A percentile compares a stretch with the other conserved stretches of the same genome.
These are phyloP conservation scores for Unio delphinus DNA, from an alignment of 2,888 invertebrate genomes.

Conservation along the genomic window DNA sequence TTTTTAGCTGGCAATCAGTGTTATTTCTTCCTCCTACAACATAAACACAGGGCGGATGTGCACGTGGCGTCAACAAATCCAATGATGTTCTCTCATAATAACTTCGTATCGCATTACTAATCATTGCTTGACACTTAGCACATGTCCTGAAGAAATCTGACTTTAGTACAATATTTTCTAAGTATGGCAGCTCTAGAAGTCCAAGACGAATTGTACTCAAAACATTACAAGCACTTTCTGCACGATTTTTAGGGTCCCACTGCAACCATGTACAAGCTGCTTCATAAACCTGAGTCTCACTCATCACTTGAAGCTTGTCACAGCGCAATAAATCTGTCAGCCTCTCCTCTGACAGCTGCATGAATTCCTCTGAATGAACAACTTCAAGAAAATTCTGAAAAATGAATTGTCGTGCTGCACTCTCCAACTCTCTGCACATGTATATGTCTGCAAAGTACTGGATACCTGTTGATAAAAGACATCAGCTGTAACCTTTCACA, in stretches of 20 bases:
- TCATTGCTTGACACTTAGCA: slow-evolving; percentile 64
- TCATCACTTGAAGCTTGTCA: slow-evolving; percentile 64
- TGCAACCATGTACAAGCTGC: slow-evolving; percentile 65
- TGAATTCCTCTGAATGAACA: slow-evolving; percentile 65
- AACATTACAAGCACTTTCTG: slow-evolving; percentile 54
- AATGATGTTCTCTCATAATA: slow-evolving; percentile 58
- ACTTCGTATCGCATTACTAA: slow-evolving; percentile 61
- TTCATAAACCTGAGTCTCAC: slow-evolving; percentile 64
- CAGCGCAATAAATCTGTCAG: slow-evolving; percentile 58
- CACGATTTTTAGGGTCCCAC: slow-evolving; percentile 48
- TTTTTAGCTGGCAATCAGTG: slow-evolving; percentile 65
- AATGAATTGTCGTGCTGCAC: slow-evolving; percentile 60
- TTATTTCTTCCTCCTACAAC: slow-evolving; percentile 69
- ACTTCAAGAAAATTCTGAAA: slow-evolving; percentile 67
- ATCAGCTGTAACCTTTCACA: background rate
- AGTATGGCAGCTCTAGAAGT: slow-evolving; percentile 57
- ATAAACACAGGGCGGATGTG: slow-evolving; percentile 67
- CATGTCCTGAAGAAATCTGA: slow-evolving; percentile 65
- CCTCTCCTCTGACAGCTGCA: slow-evolving; percentile 60
- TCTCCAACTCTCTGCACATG: slow-evolving; percentile 65
- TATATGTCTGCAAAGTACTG: slow-evolving; percentile 68
- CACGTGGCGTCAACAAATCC: slow-evolving; percentile 55
- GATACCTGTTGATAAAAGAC: slow-evolving; percentile 54
- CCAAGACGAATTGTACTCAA: slow-evolving; percentile 65
- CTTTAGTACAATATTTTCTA: slow-evolving; percentile 64